A percentile compares a stretch with the other conserved stretches of the same genome.
phyloP scores from a whole-genome alignment of 1,140 invertebrate genomes.

The Megalopta genalis region DNA sequence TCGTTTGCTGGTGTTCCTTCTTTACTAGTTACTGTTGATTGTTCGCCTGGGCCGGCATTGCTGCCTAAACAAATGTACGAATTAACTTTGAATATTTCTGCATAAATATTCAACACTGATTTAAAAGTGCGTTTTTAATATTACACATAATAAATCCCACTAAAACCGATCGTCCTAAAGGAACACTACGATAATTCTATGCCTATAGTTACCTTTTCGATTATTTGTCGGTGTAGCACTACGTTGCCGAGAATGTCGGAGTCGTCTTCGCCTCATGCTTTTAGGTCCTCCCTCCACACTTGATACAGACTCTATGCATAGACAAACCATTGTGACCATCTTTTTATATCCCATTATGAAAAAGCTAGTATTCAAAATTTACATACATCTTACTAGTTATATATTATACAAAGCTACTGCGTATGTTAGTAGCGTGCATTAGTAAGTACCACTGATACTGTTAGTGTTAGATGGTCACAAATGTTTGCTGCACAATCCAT shows the following conservation, averaged over 20 bases:
- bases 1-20: slow-evolving; percentile 76
- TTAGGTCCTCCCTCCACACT: slow-evolving; percentile 82
- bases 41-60: slow-evolving; percentile 75
- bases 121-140: background rate
- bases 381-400: slow-evolving; percentile 31
- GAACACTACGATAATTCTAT: background rate
- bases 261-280: slow-evolving; percentile 76
- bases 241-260: slow-evolving; percentile 73
- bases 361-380: slow-evolving; percentile 24
- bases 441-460: slow-evolving; percentile 50
- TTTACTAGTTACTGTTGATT: slow-evolving; percentile 72
- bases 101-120: slow-evolving; percentile 7
- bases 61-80: slow-evolving; percentile 71
- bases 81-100: slow-evolving; percentile 51
- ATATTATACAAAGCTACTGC: slow-evolving; percentile 40
- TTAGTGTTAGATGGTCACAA: slow-evolving; percentile 79
- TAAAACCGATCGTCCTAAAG: slow-evolving; percentile 64
- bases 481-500: slow-evolving; percentile 72
- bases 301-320: slow-evolving; percentile 82
- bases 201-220: slow-evolving; percentile 66
- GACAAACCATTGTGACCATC: slow-evolving; percentile 81
- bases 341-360: slow-evolving; percentile 44
- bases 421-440: slow-evolving; percentile 64
- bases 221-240: slow-evolving; percentile 75
- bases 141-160: background rate